Base-by-base conservation (phyloP, 2,113 vertebrate species). In the Myotis brandtii region DNA sequence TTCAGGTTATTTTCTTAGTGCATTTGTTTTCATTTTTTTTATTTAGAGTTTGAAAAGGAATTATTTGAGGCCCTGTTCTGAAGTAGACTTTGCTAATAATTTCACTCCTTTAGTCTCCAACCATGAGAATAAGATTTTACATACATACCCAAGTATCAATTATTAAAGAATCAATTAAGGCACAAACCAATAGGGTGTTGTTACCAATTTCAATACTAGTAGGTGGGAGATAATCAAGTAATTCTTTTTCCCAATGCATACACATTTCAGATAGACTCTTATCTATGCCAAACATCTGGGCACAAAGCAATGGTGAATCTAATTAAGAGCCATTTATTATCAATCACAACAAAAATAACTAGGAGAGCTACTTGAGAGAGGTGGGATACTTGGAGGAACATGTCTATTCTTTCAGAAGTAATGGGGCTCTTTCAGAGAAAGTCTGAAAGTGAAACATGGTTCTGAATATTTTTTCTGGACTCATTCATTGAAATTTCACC, bases 121-220 rank as follows among this genome's bases (percentile, higher is more conserved):
- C 2, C 20, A 52, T 3, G 48, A n/a, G 12, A 70, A 76, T 40
- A 82, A 46, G 16, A 59, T 23, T 48, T 85, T 81, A 1, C 6
- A 3, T 37, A 37, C 1, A 18, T 79, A 32, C 20, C 17, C 69
- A 95, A 34, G 3, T 34, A 50, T 37, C 54, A 85, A 8, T 75
- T 67, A 66, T 50, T 89, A 73, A 89, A 62, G 17, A 75, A 43
- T 88, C n/a, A 62, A 46, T 91, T n/a, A 79, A 88, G 48, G 80
- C 32, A 43, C 3, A 32, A 32, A 90, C 52, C 30, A 6, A 34
- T 8, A 81, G 40, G 34, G n/a, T 30, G 0, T 27, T 12, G 32
- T 76, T 48, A 67, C 9, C 0, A 2, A 70, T 81, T 81, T 70
- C 32, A 30, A 1, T 54, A 32, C n/a, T 75, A 32, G 89, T 6